Conservation (phyloP, 2,797 vertebrate species). For the Enteromius mattozi region DNA sequence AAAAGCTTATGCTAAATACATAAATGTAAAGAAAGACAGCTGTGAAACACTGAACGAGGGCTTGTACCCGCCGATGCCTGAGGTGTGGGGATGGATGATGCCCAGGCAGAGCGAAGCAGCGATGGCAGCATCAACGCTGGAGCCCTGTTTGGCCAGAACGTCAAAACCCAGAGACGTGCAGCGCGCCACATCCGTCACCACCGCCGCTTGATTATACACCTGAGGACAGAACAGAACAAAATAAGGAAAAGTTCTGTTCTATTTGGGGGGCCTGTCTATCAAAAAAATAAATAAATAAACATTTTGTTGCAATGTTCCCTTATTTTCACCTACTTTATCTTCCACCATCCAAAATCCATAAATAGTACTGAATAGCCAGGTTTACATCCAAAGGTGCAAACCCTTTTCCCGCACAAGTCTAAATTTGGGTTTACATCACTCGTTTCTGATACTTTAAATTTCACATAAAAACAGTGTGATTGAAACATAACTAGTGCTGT, state of each 20-base stretch:
- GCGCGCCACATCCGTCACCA: conserved; percentile 90
- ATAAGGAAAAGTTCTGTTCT: background rate
- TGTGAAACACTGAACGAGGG: background rate
- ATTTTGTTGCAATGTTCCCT: background rate
- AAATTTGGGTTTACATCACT: too few species aligned
- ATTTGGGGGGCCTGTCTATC: background rate
- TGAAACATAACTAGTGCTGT: too few species aligned
- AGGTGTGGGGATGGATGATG: conserved; percentile 91
- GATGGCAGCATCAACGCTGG: conserved; percentile 94
- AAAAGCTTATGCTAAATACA: background rate
- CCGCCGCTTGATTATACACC: conserved; percentile 91
- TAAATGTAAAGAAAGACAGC: background rate
- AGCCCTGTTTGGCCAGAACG: conserved; percentile 86
- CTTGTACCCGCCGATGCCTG: conserved; percentile 93
- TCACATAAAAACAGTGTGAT: too few species aligned
- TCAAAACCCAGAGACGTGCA: conserved; percentile 91
- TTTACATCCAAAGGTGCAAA: too few species aligned
- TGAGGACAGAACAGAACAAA: conserved; percentile 59
- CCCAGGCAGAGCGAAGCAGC: conserved; percentile 89
- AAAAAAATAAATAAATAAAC: background rate
- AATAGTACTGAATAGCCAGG: too few species aligned
- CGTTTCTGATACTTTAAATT: too few species aligned
- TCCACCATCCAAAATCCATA: background rate
- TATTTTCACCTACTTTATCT: background rate
- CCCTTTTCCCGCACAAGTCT: too few species aligned